These are phyloP conservation scores for Etheostoma cragini DNA, from an alignment of 2,113 vertebrate genomes.

Conservation along the genomic window DNA sequence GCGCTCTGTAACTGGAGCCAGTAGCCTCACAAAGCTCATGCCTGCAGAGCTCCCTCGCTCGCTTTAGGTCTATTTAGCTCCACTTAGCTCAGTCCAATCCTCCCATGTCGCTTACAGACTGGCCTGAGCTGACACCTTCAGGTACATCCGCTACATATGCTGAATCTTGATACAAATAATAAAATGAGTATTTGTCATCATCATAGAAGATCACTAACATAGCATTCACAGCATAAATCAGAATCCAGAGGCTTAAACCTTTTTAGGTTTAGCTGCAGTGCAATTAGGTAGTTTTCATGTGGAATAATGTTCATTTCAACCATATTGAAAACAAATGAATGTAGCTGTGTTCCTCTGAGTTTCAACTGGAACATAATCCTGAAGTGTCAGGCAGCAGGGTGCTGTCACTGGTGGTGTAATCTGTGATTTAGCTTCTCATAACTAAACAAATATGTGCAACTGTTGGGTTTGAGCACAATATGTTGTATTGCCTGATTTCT, in stretches of 20 bases:
- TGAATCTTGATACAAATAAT: constrained; percentile 30
- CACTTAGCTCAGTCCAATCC: constrained; percentile 26
- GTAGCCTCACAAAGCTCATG: constrained; percentile 9
- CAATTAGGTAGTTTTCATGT: constrained; percentile 17
- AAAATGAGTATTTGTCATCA: constrained; percentile 25
- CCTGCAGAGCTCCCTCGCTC: constrained; percentile 50
- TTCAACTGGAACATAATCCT: constrained; percentile 53
- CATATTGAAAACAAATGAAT: neutral
- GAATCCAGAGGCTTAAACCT: constrained; percentile 29
- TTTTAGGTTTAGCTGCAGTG: constrained; percentile 30
- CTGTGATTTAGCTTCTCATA: constrained; percentile 49
- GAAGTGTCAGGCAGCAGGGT: constrained; percentile 50
- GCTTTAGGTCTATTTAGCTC: constrained; percentile 43
- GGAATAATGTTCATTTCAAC: constrained; percentile 35
- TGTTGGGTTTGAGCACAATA: neutral
- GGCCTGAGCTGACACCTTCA: constrained; percentile 32
- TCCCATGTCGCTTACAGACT: constrained; percentile 27
- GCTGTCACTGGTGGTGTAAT: constrained; percentile 50
- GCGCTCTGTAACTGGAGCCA: constrained; percentile 49
- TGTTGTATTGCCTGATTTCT: neutral
- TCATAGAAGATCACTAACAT: constrained; percentile 17
- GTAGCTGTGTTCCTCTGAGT: constrained; percentile 35
- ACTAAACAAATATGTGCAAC: neutral
- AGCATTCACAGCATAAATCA: neutral
- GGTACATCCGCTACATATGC: constrained; percentile 40